Evolutionary conservation across 2,888 invertebrate genomes (phyloP).

Genomic region (Idaea biselata): DNA sequence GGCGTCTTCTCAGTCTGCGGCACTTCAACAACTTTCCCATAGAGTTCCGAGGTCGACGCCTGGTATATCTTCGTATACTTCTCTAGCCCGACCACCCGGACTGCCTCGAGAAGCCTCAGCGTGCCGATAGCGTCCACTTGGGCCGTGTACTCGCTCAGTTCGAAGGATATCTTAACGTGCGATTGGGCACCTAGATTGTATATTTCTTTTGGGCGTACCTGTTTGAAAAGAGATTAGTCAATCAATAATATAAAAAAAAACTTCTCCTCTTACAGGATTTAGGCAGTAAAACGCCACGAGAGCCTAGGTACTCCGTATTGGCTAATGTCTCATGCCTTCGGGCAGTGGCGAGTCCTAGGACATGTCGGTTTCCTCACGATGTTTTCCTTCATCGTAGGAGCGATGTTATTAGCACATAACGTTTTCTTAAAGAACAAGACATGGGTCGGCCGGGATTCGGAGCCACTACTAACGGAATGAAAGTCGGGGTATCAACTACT

Average conservation of each 20-base stretch:
- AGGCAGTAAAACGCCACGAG: too few species aligned
- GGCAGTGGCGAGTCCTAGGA: too few species aligned
- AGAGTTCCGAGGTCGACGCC: conserved; percentile 97
- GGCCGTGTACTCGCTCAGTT: conserved; percentile 98
- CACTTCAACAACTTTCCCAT: conserved; percentile 94
- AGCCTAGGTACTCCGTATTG: too few species aligned
- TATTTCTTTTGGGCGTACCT: conserved; percentile 92
- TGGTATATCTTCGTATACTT: conserved; percentile 93
- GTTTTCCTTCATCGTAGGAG: too few species aligned
- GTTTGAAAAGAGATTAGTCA: conserved; percentile 19
- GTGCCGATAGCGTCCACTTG: conserved; percentile 99
- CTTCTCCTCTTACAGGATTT: too few species aligned
- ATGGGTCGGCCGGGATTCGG: too few species aligned
- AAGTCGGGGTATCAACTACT: too few species aligned
- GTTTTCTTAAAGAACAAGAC: too few species aligned
- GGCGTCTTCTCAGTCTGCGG: conserved; percentile 97
- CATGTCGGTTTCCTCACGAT: too few species aligned
- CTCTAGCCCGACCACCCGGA: conserved; percentile 92
- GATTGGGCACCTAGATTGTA: conserved; percentile 99
- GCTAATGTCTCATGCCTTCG: too few species aligned
- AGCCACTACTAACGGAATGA: too few species aligned
- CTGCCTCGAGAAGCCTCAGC: conserved; percentile 93
- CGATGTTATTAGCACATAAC: too few species aligned
- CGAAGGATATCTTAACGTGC: conserved; percentile 99
- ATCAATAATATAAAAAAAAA: conserved; percentile 4